phyloP scores from a whole-genome alignment of 2,888 invertebrate genomes.

The Nomada ruficornis region DNA sequence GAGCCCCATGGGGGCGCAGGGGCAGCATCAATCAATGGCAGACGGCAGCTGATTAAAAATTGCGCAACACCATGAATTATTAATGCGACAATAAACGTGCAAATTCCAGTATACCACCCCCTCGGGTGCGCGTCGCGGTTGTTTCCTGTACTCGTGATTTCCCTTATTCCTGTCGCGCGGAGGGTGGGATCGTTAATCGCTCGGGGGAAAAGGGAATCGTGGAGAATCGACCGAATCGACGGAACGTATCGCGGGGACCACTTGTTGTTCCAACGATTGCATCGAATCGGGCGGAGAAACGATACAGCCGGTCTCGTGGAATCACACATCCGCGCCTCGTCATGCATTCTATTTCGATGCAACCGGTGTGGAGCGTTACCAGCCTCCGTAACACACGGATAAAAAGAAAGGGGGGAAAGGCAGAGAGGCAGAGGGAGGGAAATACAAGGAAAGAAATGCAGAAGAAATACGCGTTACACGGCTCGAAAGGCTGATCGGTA shows the following conservation, averaged over 20 bases:
- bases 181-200: too few relatives aligned
- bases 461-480: conserved; percentile 58
- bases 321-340: conserved; percentile 49
- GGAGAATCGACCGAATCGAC: not conserved
- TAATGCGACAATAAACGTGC: conserved; percentile 82
- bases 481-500: conserved; percentile 61
- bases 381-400: not conserved
- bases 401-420: conserved; percentile 8
- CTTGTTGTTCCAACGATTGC: conserved; percentile 1
- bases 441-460: conserved; percentile 36
- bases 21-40: conserved; percentile 82
- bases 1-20: conserved; percentile 80
- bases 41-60: conserved; percentile 82
- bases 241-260: not conserved
- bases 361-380: conserved; percentile 7
- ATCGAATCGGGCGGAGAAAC: conserved; percentile 1
- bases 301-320: not conserved
- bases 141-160: conserved; percentile 26
- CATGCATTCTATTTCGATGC: conserved; percentile 13
- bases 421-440: not conserved
- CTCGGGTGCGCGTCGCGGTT: conserved; percentile 11
- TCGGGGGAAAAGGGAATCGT: not conserved
- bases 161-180: too few relatives aligned
- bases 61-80: conserved; percentile 82
- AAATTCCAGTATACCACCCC: conserved; percentile 77